phyloP scores from a whole-genome alignment of 64 coral and sea anemone genomes.

The Montipora cactus region DNA sequence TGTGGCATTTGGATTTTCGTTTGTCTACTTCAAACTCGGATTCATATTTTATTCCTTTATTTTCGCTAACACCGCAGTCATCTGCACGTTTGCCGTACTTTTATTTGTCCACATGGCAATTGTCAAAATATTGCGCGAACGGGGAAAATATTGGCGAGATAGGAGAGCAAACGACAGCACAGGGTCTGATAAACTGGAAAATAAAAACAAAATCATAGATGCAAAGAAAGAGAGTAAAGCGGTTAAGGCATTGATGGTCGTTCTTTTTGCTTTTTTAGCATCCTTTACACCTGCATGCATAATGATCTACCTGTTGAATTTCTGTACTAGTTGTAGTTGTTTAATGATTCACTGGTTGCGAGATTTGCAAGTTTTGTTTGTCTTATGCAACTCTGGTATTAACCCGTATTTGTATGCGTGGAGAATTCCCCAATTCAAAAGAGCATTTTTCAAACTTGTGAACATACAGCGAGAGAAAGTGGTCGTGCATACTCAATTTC shows the following conservation, averaged over 20 bases:
- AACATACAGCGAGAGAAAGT: background rate
- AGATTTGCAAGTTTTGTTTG: slow-evolving; percentile 75
- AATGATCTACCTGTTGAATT: slow-evolving; percentile 83
- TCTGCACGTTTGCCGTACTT: slow-evolving; percentile 77
- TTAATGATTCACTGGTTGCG: slow-evolving; percentile 74
- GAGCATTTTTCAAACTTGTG: slow-evolving; percentile 60
- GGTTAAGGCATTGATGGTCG: slow-evolving; percentile 60
- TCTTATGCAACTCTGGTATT: slow-evolving; percentile 71
- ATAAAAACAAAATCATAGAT: slow-evolving; percentile 16
- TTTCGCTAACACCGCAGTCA: slow-evolving; percentile 72
- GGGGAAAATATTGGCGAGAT: slow-evolving; percentile 41
- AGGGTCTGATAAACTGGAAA: background rate
- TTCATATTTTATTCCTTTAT: slow-evolving; percentile 76
- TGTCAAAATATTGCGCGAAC: slow-evolving; percentile 37
- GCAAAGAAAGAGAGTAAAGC: slow-evolving; percentile 61
- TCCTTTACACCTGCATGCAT: slow-evolving; percentile 77
- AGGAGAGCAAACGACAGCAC: background rate
- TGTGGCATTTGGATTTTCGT: slow-evolving; percentile 42
- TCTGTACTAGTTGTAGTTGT: slow-evolving; percentile 70
- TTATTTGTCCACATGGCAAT: slow-evolving; percentile 75
- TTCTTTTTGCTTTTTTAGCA: slow-evolving; percentile 66
- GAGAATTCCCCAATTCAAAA: slow-evolving; percentile 80
- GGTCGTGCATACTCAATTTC: background rate
- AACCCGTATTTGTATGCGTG: slow-evolving; percentile 87
- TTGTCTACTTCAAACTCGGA: slow-evolving; percentile 69